Conservation (phyloP, 2,888 invertebrate genomes). For the Hedya salicella region DNA sequence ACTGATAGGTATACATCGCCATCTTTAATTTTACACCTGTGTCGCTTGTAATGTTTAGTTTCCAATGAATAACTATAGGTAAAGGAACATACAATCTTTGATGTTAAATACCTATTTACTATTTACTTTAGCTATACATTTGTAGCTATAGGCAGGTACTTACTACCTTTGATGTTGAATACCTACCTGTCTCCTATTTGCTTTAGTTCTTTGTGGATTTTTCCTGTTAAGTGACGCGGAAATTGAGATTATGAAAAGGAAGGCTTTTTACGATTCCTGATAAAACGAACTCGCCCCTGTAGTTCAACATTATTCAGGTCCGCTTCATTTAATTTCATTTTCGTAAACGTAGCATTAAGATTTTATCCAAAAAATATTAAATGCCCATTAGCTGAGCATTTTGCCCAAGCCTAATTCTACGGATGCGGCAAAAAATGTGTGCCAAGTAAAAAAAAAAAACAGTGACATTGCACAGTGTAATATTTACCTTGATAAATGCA, state of each 20-base stretch:
- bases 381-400: background rate
- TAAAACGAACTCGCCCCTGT: constrained; percentile 12
- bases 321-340: constrained; percentile 13
- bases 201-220: background rate
- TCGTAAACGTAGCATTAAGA: constrained; percentile 5
- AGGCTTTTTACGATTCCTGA: constrained; percentile 1
- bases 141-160: no score
- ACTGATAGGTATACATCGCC: no score
- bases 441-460: no score
- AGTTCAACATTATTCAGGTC: constrained; percentile 10
- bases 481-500: no score
- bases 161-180: background rate
- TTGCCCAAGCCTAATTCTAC: background rate
- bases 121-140: no score
- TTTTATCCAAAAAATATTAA: constrained; percentile 6
- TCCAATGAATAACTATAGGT: no score
- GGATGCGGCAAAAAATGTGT: background rate
- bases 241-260: constrained; percentile 10
- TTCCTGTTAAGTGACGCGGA: background rate
- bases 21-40: no score
- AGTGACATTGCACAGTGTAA: no score
- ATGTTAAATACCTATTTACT: no score
- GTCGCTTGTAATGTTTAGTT: no score
- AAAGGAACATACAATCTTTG: no score
- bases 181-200: background rate